Base-by-base conservation (phyloP, 2,888 invertebrate species). In the Cephus sareptanus region DNA sequence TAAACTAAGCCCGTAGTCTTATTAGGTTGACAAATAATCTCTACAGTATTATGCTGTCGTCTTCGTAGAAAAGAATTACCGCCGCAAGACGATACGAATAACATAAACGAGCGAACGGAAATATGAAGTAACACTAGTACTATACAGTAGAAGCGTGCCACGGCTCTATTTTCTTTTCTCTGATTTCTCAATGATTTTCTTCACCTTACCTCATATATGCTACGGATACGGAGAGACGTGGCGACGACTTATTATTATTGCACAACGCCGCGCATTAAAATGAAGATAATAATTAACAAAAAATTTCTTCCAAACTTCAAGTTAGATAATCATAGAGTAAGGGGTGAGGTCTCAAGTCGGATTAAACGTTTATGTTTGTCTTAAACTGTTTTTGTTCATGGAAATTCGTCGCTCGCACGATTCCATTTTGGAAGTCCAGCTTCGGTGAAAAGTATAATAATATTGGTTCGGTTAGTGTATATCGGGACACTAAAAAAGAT, bases 11-110 rank as follows among this genome's bases (percentile, higher is more conserved):
- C 80, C 81, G 76, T 76, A 80, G 75, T 84, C 82, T 83, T 81
- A 81, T 81, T 79, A 79, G 81, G 75, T 83, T 79, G 40, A 68
- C 34, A 79, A 76, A 82, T 82, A 83, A 83, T 81, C 84, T 84
- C 85, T 89, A 86, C 84, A 83, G 83, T 86, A 84, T 85, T 86
- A 84, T 84, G 76, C 76, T 82, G 81, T 83, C 83, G 76, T 85
- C 83, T 79, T 84, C 87, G 83, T 87, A 87, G 85, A 87, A 85
- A 86, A 86, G 80, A 81, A 81, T 83, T 81, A 82, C 78, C 75
- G 33, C 31, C 56, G 56, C 23, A 23, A 56, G 23, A 56, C 56
- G 56, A 56, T 56, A 9, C 23, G 23, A 56, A 56, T 56, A 56
- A 56, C 56, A 23, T 23, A 56, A 56, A 23, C 23, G 56, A 23